These are phyloP conservation scores for Calvadosia cruxmelitensis DNA, from an alignment of 30 jellyfish, hydroid and myxozoan species.

Conservation along the genomic window DNA sequence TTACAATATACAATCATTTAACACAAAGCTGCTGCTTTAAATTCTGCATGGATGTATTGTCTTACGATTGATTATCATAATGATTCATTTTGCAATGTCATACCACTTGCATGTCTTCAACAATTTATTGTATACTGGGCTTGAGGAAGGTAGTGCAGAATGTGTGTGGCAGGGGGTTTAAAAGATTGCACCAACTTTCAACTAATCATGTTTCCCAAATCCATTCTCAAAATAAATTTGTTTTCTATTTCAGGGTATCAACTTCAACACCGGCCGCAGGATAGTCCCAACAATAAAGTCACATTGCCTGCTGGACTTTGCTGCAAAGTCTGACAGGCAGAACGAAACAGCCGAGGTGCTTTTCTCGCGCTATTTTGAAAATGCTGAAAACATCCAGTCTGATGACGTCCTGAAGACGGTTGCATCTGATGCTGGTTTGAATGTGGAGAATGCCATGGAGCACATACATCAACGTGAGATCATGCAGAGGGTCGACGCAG, in stretches of 20 bases:
- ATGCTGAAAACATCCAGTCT: background rate
- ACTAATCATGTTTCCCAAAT: no score
- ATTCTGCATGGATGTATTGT: no score
- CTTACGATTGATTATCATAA: no score
- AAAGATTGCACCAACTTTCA: no score
- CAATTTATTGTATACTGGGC: no score
- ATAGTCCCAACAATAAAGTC: background rate
- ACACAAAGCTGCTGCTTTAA: no score
- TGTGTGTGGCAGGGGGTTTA: no score
- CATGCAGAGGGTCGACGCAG: background rate
- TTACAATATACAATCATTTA: no score
- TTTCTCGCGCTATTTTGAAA: background rate
- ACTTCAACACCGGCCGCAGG: background rate
- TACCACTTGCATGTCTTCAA: no score
- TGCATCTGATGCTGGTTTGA: background rate
- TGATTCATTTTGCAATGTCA: no score
- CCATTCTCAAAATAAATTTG: no score
- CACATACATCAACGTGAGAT: background rate
- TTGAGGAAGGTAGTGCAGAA: no score
- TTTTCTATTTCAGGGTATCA: background rate
- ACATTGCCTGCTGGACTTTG: background rate
- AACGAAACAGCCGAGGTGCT: background rate
- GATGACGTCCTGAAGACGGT: background rate
- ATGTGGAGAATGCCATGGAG: background rate
- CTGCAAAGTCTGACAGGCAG: background rate